Base-by-base conservation (phyloP, 1,140 invertebrate species). In the Aphaenogaster floridana region DNA sequence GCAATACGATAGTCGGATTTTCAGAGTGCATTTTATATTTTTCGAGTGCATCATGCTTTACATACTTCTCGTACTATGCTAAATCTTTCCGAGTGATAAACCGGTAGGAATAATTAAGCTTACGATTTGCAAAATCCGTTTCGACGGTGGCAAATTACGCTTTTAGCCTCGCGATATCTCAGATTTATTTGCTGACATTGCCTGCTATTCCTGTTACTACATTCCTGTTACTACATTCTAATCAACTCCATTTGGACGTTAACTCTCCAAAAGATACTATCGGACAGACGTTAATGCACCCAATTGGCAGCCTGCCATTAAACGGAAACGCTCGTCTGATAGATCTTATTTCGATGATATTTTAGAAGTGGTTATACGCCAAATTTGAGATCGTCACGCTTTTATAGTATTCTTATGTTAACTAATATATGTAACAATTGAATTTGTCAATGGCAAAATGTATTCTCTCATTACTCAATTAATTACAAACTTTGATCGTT, bases 301-400 rank as follows among this genome's bases (percentile, higher is more conserved):
- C 69, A 76, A 84, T 84, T 84, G 80, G 80, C 80, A 76, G 28
- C 11, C n/a, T 61, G 80, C 80, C 80, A 76, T 74, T 74, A 74
- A 84, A 84, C 28, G 54, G 15, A 84, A 84, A 84, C 8, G 59
- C 45, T 74, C 68, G 39, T 76, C 80, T 76, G 69, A 28, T 42
- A 39, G 42, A 69, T 69, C 21, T 69, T 42, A 13, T 48, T n/a
- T 34, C 52, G 34, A 74, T 74, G 42, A 76, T 84, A 84, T 84
- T 84, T 63, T 84, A 74, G 45, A 61, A 39, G 54, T 76, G 39
- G n/a, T 28, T 68, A 28, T 80, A 69, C 39, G 63, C 28, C n/a
- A n/a, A 21, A 76, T 84, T 84, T 76, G 28, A 36, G 34, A 9
- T 61, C 34, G 54, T 84, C 42, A 61, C 34, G 13, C 54, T 63